Base-by-base conservation (phyloP, 30 jellyfish, hydroid and myxozoan genomes). In the Cassiopea andromeda region DNA sequence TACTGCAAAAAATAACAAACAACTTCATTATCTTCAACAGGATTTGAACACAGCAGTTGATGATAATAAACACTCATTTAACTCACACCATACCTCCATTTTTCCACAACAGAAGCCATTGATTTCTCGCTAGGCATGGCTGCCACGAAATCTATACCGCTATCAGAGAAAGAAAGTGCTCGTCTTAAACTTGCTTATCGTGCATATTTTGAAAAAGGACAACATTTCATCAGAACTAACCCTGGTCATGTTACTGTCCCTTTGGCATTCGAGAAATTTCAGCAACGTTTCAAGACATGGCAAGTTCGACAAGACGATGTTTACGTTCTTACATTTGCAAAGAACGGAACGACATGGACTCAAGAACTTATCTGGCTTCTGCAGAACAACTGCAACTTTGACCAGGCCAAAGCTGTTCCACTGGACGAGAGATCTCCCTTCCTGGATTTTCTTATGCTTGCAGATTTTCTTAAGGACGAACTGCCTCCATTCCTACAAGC, bases 321-420 rank as follows among this genome's bases (percentile, higher is more conserved):
- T 70, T 70, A 70, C 50, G 79, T 70, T 19, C 38, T 17, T 3
- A 1, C 79, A 15, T 70, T 70, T 43, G n/a, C 79, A 15, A 70
- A 70, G 38, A 70, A 70, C 16, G 79, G 79, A 19, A 70, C 79
- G 19, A 70, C 79, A 70, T 70, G 79, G 79, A 70, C 79, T 19
- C 79, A 70, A 70, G 79, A 70, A 54, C 54, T 70, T 1, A 54
- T 70, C 14, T 70, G 79, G 79, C 79, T 70, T 1, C 14, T 70
- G 79, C 79, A 70, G 19, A 70, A 70, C 38, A 15, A 70, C 16
- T 19, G 54, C 49, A 43, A 70, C 19, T 70, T 70, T 19, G 50
- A 70, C 8, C 15, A 19, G 14, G 79, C 79, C 57, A 12, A 50
- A 50, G 9, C 64, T 2, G 64, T 66, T 15, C 45, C 2, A 19